Percentiles rank a stretch among this genome's conserved stretches.
Conservation (phyloP, 35 echinoderm and acorn worm genomes). For the Strongylocentrotus purpuratus region DNA sequence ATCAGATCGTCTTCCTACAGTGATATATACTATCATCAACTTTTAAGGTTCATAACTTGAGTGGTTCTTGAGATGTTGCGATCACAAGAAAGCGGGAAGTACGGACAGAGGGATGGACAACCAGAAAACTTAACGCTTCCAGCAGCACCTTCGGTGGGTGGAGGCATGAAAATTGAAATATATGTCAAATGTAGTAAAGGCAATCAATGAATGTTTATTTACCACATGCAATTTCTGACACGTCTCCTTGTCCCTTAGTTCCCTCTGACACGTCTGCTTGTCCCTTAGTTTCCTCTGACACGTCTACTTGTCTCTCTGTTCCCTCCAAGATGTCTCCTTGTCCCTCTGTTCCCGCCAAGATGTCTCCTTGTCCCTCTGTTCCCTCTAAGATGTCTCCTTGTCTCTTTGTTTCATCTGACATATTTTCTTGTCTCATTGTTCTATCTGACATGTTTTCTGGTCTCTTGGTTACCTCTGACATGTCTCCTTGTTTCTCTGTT, state of each 20-base stretch:
- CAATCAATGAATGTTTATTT: not conserved
- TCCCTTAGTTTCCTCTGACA: not conserved
- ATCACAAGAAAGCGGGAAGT: too few relatives aligned
- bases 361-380: not conserved
- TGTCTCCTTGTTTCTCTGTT: not conserved
- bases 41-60: too few relatives aligned
- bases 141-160: too few relatives aligned
- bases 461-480: not conserved
- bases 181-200: not conserved
- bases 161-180: too few relatives aligned
- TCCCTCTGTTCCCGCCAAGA: not conserved
- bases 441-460: not conserved
- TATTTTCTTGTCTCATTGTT: not conserved
- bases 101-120: too few relatives aligned
- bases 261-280: not conserved
- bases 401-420: not conserved
- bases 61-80: too few relatives aligned
- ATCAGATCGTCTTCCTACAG: too few relatives aligned
- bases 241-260: not conserved
- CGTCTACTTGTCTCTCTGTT: not conserved
- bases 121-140: too few relatives aligned
- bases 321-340: not conserved
- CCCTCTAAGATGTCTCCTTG: not conserved
- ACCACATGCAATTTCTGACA: not conserved
- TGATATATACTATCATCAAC: too few relatives aligned